phyloP scores from a whole-genome alignment of 2,888 invertebrate genomes.

The Boloria selene region DNA sequence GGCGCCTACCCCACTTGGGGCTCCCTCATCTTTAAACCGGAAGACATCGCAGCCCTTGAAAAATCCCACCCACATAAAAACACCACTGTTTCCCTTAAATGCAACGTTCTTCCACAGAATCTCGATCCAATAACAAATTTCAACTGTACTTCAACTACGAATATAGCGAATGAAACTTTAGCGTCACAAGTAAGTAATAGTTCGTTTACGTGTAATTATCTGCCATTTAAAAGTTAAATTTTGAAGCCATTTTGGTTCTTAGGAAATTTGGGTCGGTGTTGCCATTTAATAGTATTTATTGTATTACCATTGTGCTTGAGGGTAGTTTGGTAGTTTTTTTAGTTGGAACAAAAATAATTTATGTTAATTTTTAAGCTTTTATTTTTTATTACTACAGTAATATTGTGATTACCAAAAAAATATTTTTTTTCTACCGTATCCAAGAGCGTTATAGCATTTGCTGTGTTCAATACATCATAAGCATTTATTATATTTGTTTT shows the following conservation, averaged over 20 bases:
- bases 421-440: not conserved
- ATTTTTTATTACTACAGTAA: not conserved
- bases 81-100: slow-evolving; percentile 47
- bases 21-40: slow-evolving; percentile 80
- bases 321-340: slow-evolving; percentile 11
- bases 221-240: slow-evolving; percentile 43
- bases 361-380: not conserved
- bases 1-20: slow-evolving; percentile 90
- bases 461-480: slow-evolving; percentile 34
- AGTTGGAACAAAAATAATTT: not conserved
- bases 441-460: slow-evolving; percentile 34
- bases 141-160: slow-evolving; percentile 49
- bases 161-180: slow-evolving; percentile 35
- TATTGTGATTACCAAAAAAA: slow-evolving; percentile 3
- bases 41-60: slow-evolving; percentile 41
- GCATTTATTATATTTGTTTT: slow-evolving; percentile 35
- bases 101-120: slow-evolving; percentile 45
- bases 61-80: slow-evolving; percentile 21
- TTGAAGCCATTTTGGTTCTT: slow-evolving; percentile 15
- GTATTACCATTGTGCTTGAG: slow-evolving; percentile 19
- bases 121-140: slow-evolving; percentile 45
- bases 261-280: slow-evolving; percentile 7
- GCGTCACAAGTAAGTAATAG: slow-evolving; percentile 46
- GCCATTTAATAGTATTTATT: slow-evolving; percentile 26
- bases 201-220: slow-evolving; percentile 54